Conservation (phyloP, 1,140 invertebrate species). For the Drosophila baimaii region DNA sequence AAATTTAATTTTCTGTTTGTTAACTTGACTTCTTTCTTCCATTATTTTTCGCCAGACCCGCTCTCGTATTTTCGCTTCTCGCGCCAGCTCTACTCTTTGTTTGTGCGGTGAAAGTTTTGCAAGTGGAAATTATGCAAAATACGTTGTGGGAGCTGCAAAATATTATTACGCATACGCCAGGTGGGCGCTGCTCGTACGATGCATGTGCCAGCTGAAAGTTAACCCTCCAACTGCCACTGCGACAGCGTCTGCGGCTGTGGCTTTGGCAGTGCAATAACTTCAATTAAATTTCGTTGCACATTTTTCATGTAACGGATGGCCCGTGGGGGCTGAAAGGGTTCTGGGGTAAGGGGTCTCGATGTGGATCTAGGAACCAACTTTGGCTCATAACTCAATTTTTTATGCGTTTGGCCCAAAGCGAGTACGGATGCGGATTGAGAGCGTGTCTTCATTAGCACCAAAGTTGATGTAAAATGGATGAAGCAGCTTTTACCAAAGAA, state of each 20-base stretch:
- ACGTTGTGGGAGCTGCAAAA: conserved; percentile 59
- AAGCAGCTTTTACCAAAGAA: neutral
- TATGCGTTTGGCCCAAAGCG: conserved; percentile 17
- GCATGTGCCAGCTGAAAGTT: conserved; percentile 65
- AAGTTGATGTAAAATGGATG: conserved; percentile 10
- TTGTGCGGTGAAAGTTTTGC: conserved; percentile 68
- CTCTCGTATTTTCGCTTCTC: conserved; percentile 25
- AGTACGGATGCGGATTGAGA: conserved; percentile 5
- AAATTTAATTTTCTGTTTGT: conserved; percentile 72
- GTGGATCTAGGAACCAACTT: conserved; percentile 35
- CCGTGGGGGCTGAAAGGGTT: conserved; percentile 9
- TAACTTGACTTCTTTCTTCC: conserved; percentile 36
- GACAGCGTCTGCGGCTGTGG: conserved; percentile 50
- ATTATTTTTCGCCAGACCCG: conserved; percentile 14
- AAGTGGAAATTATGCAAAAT: conserved; percentile 81
- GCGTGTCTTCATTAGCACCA: conserved; percentile 38
- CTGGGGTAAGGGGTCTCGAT: neutral
- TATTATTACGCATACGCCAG: conserved; percentile 77
- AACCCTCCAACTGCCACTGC: conserved; percentile 25
- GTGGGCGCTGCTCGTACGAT: conserved; percentile 49
- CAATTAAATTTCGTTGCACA: conserved; percentile 70
- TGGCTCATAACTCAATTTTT: conserved; percentile 50
- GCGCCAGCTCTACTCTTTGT: conserved; percentile 44
- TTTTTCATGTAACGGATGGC: conserved; percentile 58
- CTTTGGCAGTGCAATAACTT: conserved; percentile 63